phyloP scores from a whole-genome alignment of 2,113 vertebrate genomes.

The Halcyon senegalensis region DNA sequence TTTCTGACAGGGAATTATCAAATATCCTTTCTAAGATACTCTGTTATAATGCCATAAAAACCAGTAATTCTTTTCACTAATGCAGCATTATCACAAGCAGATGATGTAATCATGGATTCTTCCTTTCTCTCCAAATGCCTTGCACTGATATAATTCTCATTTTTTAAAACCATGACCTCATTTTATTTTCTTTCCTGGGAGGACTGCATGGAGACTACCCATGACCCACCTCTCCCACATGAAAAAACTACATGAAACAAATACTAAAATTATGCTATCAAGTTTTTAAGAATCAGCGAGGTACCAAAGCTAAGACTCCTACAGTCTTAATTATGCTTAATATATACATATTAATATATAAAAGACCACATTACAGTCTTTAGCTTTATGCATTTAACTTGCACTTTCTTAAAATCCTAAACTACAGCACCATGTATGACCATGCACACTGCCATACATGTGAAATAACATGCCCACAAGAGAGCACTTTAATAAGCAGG shows the following conservation, averaged over 20 bases:
- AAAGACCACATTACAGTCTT: neutral
- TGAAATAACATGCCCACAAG: neutral
- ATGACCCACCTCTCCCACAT: neutral
- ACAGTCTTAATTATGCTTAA: neutral
- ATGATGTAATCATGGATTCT: neutral
- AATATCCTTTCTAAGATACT: neutral
- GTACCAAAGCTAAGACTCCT: neutral
- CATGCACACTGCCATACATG: rapidly evolving
- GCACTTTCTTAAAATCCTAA: neutral
- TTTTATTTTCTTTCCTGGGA: neutral
- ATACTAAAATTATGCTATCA: neutral
- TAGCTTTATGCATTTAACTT: neutral
- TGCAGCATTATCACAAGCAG: neutral
- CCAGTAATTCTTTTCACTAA: neutral
- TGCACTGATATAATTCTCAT: neutral
- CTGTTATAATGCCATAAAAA: neutral
- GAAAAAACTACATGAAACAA: neutral
- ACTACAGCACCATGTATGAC: neutral
- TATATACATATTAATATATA: neutral
- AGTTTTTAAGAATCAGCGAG: neutral
- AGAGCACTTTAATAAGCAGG: neutral
- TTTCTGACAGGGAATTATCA: neutral
- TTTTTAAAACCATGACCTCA: neutral
- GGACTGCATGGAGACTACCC: neutral
- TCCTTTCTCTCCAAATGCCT: neutral